Conservation (phyloP, 2,797 vertebrate genomes). For the Oceanodroma leucorhoa region DNA sequence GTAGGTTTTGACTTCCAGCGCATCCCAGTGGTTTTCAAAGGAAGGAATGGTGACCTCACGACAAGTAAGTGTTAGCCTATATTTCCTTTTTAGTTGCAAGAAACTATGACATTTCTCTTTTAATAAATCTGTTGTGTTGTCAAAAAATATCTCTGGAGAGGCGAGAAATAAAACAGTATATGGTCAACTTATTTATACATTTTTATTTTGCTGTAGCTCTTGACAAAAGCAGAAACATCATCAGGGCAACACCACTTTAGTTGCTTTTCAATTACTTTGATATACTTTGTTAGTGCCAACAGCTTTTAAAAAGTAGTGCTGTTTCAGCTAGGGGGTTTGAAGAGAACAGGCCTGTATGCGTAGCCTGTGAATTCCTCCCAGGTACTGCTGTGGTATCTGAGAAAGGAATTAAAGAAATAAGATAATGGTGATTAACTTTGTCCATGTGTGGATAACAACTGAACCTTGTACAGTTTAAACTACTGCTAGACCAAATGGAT, state of each 20-base stretch:
- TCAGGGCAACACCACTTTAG: not conserved
- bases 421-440: not conserved
- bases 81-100: not conserved
- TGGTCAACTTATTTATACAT: not conserved
- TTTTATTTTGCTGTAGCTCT: not conserved
- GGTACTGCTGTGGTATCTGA: not conserved
- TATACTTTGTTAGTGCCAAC: not conserved
- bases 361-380: not conserved
- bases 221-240: not conserved
- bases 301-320: not conserved
- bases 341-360: not conserved
- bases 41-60: not conserved
- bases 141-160: not conserved
- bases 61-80: not conserved
- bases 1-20: not conserved
- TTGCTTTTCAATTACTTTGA: not conserved
- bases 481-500: not conserved
- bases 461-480: not conserved
- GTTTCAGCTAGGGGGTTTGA: not conserved
- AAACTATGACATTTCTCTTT: not conserved
- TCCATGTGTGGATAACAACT: not conserved
- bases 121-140: not conserved
- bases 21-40: not conserved
- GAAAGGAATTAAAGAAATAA: not conserved
- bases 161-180: not conserved